phyloP scores from a whole-genome alignment of 1,140 invertebrate genomes.

The Euwallacea similis region DNA sequence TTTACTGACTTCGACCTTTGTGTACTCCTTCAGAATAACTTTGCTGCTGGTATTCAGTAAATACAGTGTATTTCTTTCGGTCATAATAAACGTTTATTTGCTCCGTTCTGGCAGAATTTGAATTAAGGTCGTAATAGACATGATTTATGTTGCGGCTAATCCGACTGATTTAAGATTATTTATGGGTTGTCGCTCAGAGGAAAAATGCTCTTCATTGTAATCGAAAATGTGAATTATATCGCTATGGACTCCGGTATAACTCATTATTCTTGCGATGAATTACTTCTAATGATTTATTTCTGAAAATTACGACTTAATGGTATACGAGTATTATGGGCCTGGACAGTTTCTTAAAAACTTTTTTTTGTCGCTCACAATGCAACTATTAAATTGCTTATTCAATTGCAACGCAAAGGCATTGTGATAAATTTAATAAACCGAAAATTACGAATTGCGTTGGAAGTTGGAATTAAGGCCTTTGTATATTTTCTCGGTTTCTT shows the following conservation, averaged over 20 bases:
- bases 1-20: conserved; percentile 43
- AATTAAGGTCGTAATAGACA: conserved; percentile 9
- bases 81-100: conserved; percentile 15
- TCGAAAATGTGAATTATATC: background rate
- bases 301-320: no score
- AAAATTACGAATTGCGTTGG: conserved; percentile 35
- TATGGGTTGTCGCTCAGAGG: background rate
- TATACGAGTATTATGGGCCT: no score
- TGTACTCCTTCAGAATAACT: conserved; percentile 31
- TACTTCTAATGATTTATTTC: no score
- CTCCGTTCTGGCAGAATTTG: conserved; percentile 5
- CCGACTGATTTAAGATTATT: conserved; percentile 9
- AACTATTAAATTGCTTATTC: no score
- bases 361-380: no score
- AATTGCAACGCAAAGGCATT: conserved; percentile 11
- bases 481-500: conserved; percentile 38
- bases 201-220: background rate
- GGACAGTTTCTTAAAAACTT: no score
- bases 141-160: conserved; percentile 8
- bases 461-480: conserved; percentile 32
- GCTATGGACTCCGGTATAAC: background rate
- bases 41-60: conserved; percentile 29
- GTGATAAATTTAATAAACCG: conserved; percentile 33
- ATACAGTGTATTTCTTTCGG: conserved; percentile 9
- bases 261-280: no score